Percentiles rank a stretch among this genome's conserved stretches.
These are phyloP conservation scores for Sternarchorhynchus goeldii DNA, from an alignment of 2,797 vertebrate species.

Conservation along the genomic window DNA sequence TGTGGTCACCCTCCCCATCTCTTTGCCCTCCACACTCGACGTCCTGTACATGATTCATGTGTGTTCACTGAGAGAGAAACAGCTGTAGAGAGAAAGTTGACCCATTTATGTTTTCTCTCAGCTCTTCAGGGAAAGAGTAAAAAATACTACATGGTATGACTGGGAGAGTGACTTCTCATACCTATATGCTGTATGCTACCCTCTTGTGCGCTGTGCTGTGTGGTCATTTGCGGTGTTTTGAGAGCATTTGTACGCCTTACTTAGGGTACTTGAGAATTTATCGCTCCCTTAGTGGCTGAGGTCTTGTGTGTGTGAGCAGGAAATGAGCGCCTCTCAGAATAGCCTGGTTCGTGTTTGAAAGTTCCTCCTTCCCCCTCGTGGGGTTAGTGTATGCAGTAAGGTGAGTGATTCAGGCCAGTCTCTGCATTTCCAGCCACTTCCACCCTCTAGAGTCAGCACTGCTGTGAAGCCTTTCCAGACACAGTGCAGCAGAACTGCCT, in stretches of 20 bases:
- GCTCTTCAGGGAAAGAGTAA: background rate
- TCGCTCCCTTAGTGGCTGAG: background rate
- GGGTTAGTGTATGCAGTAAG: no score
- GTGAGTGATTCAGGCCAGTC: no score
- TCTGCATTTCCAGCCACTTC: no score
- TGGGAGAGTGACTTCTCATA: background rate
- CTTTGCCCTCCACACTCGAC: background rate
- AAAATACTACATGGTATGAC: background rate
- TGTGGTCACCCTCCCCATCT: background rate
- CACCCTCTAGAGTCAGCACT: background rate
- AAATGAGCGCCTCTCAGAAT: no score
- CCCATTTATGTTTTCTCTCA: background rate
- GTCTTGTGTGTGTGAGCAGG: background rate
- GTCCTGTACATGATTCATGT: constrained; percentile 10
- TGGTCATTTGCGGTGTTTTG: background rate
- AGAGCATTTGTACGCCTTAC: background rate
- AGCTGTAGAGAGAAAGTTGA: constrained; percentile 2
- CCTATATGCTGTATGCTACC: background rate
- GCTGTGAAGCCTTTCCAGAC: constrained; percentile 6
- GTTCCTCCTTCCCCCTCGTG: no score
- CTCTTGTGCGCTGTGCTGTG: background rate
- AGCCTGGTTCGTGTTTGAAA: no score
- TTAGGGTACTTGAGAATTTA: no score
- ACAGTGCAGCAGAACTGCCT: background rate
- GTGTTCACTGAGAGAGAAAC: constrained; percentile 14